Evolutionary conservation across 64 coral and sea anemone species (phyloP).

Genomic region (Montipora capricornis): DNA sequence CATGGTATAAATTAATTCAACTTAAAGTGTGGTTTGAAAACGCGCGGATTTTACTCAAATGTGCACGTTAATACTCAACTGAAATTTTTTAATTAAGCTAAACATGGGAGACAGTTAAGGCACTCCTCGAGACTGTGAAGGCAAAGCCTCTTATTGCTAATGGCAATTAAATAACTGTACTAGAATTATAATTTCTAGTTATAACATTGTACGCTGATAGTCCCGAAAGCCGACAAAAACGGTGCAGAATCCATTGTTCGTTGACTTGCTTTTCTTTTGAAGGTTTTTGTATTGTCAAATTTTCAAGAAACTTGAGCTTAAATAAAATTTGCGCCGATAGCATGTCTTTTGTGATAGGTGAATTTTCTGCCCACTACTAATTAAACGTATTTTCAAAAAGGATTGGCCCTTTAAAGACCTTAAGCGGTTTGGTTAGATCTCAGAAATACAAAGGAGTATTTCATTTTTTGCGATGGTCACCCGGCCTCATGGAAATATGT

Average conservation of each 20-base stretch:
- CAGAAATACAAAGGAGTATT: neutral
- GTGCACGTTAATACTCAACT: neutral
- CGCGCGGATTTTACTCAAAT: neutral
- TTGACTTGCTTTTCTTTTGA: neutral
- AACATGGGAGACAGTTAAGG: neutral
- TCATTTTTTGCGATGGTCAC: neutral
- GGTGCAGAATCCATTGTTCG: neutral
- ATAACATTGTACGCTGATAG: neutral
- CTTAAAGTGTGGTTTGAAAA: neutral
- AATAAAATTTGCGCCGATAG: neutral
- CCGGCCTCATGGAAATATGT: neutral
- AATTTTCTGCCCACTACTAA: neutral
- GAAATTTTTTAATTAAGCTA: neutral
- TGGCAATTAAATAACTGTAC: slow-evolving; percentile 30
- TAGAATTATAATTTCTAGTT: slow-evolving; percentile 19
- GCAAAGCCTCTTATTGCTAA: neutral
- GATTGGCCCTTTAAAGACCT: neutral
- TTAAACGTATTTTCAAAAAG: neutral
- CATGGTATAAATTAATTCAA: too few relatives aligned
- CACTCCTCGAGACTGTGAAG: neutral
- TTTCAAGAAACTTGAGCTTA: neutral
- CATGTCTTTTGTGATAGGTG: neutral
- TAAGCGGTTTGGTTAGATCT: neutral
- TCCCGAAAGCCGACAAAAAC: neutral
- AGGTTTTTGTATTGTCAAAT: neutral